Conservation (phyloP, 2,113 vertebrate species). For the Martes martes region DNA sequence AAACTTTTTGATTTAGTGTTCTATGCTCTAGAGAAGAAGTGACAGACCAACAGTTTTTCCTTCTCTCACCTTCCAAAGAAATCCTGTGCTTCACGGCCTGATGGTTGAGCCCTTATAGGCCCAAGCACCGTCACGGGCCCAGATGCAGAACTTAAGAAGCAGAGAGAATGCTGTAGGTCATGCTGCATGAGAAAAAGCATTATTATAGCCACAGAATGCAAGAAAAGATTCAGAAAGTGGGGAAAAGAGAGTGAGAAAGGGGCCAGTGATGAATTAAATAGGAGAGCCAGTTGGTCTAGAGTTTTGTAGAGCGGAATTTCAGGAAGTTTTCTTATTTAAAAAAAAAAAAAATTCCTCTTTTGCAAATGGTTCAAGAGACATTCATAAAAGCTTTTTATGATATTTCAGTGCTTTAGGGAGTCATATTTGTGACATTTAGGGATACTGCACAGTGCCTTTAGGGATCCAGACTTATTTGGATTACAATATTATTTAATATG, state of each 20-base stretch:
- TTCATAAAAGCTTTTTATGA: not conserved
- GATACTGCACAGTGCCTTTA: not conserved
- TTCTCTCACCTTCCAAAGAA: not conserved
- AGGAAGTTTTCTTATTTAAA: not conserved
- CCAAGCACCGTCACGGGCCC: not conserved
- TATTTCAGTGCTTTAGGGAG: not conserved
- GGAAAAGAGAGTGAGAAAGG: not conserved
- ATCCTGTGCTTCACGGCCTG: not conserved
- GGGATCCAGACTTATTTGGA: not conserved
- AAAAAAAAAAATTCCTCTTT: not conserved
- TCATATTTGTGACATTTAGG: not conserved
- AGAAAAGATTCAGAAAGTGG: not conserved
- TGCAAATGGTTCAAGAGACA: not conserved
- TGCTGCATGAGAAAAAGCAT: not conserved
- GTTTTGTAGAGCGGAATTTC: not conserved
- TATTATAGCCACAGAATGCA: not conserved
- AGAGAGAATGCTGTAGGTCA: not conserved
- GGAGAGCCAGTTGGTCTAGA: not conserved
- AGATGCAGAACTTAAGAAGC: not conserved
- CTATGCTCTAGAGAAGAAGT: not conserved
- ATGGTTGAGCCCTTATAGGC: not conserved
- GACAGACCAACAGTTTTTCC: not conserved
- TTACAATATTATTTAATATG: not conserved
- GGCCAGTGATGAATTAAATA: not conserved
- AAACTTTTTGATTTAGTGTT: not conserved